Evolutionary conservation across 2,888 invertebrate genomes (phyloP), one percentile per base, ranked within the genome.

Genomic region (Hemaris fuciformis): DNA sequence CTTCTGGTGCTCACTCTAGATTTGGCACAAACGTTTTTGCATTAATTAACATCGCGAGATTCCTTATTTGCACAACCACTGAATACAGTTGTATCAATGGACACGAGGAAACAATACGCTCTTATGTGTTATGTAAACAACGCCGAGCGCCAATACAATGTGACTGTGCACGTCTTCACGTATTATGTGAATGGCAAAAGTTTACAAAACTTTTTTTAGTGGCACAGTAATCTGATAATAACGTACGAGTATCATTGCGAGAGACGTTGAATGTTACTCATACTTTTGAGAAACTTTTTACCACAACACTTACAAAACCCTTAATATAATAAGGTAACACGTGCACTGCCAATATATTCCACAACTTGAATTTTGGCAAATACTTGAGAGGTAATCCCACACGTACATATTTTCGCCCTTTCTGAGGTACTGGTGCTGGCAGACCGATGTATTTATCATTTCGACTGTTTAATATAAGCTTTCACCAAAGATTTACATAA

Each of bases 11-110:
- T 38, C 2, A 23, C 13, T 53, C 18, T 18, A 3, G 4, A 10
- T 60, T 53, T 60, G 48, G 60, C 15, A 20, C 38, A 25, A 23
- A 60, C 20, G 38, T 60, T 60, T 53, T 60, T 42, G 38, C 60
- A 38, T 60, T 48, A 2, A 53, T 60, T 60, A 60, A 53, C 53
- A 41, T 15, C 27, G 34, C 42, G 6, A 22, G 41, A 18, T 57
- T 61, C 34, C 57, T n/a, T 61, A 46, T 57, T 46, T 22, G 34
- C 15, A 57, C 34, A 34, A 38, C 8, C 20, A 53, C 23, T 38
- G n/a, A n/a, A n/a, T n/a, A 25, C 20, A 18, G 27, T 27, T 10
- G 18, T 31, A 53, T 53, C 53, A 53, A 53, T 31, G 31, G 15
- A 3, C 18, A 8, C 10, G 18, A 18, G 15, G 27, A 27, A 53